Evolutionary conservation across 1,140 invertebrate genomes (phyloP).

Genomic region (Trichomalopsis sarcophagae): DNA sequence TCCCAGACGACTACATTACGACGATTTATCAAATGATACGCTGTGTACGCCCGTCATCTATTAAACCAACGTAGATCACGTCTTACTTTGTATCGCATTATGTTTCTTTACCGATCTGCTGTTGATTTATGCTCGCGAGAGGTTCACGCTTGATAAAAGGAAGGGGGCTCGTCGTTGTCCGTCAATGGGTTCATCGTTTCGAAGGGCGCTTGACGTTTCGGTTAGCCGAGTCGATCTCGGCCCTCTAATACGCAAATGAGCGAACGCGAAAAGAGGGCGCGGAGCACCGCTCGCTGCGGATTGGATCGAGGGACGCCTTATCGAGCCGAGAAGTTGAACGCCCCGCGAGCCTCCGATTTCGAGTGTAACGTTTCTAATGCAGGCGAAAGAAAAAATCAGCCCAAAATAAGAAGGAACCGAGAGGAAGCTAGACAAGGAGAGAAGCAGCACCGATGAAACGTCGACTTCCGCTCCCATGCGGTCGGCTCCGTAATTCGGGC

Average conservation of each 20-base stretch:
- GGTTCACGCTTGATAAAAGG: no score
- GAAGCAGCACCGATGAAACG: constrained; percentile 52
- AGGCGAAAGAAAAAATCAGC: background rate
- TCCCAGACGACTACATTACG: background rate
- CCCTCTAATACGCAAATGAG: no score
- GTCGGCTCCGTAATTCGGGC: constrained; percentile 59
- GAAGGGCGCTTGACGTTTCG: constrained; percentile 33
- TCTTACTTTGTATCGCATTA: background rate
- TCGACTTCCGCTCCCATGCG: constrained; percentile 62
- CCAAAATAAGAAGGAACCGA: constrained; percentile 22
- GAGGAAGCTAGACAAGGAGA: constrained; percentile 12
- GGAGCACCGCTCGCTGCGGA: no score
- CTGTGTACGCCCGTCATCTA: background rate
- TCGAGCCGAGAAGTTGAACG: no score
- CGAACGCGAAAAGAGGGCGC: no score
- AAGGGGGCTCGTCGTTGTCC: background rate
- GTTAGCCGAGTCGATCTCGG: background rate
- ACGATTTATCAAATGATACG: background rate
- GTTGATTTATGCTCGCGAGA: no score
- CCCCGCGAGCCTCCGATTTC: no score
- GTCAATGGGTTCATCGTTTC: constrained; percentile 22
- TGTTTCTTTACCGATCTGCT: background rate
- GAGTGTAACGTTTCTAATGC: no score
- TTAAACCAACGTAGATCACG: background rate
- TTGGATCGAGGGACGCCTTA: no score